Evolutionary conservation across 2,888 invertebrate genomes (phyloP).

Genomic region (Phalangium opilio): DNA sequence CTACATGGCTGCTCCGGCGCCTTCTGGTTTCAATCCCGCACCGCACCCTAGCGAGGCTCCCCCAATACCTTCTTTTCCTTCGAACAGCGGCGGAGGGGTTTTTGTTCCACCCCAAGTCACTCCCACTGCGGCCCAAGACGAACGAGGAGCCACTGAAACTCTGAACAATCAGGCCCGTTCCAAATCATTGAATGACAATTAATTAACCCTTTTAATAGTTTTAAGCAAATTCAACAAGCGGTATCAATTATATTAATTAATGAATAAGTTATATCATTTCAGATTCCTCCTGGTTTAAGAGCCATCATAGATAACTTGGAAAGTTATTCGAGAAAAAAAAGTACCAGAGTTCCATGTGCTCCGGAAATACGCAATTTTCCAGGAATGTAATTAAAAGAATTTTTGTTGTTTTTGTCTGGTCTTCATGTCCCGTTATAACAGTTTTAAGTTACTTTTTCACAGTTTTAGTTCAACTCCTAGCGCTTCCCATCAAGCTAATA

Average conservation of each 20-base stretch:
- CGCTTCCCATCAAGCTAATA: no score
- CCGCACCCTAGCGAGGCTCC: constrained; percentile 1
- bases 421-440: no score
- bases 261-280: constrained; percentile 33
- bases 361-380: no score
- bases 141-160: constrained; percentile 8
- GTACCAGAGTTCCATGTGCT: no score
- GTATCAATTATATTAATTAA: no score
- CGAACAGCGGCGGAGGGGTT: constrained; percentile 1
- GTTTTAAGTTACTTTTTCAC: no score
- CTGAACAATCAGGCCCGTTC: constrained; percentile 15
- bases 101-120: constrained; percentile 7
- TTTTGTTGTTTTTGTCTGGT: no score
- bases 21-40: constrained; percentile 2
- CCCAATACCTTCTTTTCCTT: neutral
- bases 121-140: constrained; percentile 7
- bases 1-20: constrained; percentile 5
- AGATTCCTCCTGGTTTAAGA: constrained; percentile 74
- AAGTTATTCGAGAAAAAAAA: constrained; percentile 78
- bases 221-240: no score
- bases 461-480: no score
- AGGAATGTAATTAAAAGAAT: no score
- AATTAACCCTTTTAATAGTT: no score
- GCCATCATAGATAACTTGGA: constrained; percentile 88
- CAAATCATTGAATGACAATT: no score